Base-by-base conservation (phyloP, 2,113 vertebrate genomes). In the Poecilia latipinna region DNA sequence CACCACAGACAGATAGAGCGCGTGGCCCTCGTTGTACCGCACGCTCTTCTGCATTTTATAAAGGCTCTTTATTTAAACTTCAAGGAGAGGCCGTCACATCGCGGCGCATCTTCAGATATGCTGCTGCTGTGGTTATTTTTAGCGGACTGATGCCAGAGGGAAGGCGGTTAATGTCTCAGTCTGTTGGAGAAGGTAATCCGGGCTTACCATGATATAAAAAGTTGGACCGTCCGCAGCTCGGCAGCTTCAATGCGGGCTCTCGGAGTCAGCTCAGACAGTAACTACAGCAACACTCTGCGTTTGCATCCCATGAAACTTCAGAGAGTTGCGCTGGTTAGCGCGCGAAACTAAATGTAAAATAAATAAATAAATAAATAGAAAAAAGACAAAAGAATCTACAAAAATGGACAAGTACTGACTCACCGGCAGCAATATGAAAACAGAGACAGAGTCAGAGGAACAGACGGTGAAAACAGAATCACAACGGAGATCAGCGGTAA, bases 21-120 rank as follows among this genome's bases (percentile, higher is more conserved):
- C 96, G 93, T 99, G 97, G 60, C 96, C 97, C 93, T 99, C 97
- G 79, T 99, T 99, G 89, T 96, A 97, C 13, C 97, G 96, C 90
- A 99, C 95, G 86, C 96, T 96, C 83, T 98, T 98, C 96, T 99
- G 97, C 97, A 99, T 99, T 68, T 90, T 94, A 83, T 44, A 66
- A 57, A 12, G n/a, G 33, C 28, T 63, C 28, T 64, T 68, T 32
- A 24, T 42, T 35, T 29, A 39, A 75, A 75, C 75, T 86, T 85
- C 67, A 81, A 81, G 68, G 60, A 24, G 63, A 15, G 65, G n/a
- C 19, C 33, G 42, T 84, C 80, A 83, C 79, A 78, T 72, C 78
- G 22, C 61, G 5, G 63, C 80, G 29, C 44, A 10, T 51, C 51
- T n/a, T 29, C 33, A 44, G 42, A 39, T 22, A 8, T 64, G 5